phyloP scores from a whole-genome alignment of 2,113 vertebrate genomes.

The Melanostigma gelatinosum region DNA sequence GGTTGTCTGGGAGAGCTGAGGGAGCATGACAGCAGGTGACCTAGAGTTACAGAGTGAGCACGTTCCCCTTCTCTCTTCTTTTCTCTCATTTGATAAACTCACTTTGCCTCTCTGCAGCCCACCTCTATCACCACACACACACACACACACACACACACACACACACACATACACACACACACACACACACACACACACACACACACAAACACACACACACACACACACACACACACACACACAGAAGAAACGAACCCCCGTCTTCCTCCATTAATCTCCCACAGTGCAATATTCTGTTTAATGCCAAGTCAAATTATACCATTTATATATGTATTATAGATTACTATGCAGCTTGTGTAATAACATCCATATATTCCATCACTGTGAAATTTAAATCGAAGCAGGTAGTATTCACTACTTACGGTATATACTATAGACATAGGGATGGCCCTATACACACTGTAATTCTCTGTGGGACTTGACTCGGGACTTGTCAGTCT shows the following conservation, averaged over 20 bases:
- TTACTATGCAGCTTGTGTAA: not conserved
- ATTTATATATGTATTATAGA: not conserved
- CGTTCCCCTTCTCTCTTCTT: not conserved
- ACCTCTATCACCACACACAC: not conserved
- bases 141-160: too few species aligned
- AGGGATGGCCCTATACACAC: too few species aligned
- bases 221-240: too few species aligned
- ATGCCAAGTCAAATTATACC: not conserved
- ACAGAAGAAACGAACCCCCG: not conserved
- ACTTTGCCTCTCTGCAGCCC: slow-evolving; percentile 2
- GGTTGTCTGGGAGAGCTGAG: not conserved
- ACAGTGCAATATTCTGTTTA: not conserved
- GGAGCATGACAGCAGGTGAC: slow-evolving; percentile 54
- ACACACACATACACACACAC: not conserved
- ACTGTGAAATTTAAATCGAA: not conserved
- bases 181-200: not conserved
- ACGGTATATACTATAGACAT: too few species aligned
- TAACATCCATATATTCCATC: not conserved
- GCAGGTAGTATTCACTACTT: too few species aligned
- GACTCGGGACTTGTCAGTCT: too few species aligned
- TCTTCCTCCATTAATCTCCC: not conserved
- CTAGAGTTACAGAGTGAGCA: slow-evolving; percentile 39
- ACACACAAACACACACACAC: not conserved
- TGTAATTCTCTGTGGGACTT: too few species aligned
- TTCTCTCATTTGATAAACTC: not conserved